Evolutionary conservation across 2,113 vertebrate species (phyloP).

Genomic region (Rhinogobius similis): DNA sequence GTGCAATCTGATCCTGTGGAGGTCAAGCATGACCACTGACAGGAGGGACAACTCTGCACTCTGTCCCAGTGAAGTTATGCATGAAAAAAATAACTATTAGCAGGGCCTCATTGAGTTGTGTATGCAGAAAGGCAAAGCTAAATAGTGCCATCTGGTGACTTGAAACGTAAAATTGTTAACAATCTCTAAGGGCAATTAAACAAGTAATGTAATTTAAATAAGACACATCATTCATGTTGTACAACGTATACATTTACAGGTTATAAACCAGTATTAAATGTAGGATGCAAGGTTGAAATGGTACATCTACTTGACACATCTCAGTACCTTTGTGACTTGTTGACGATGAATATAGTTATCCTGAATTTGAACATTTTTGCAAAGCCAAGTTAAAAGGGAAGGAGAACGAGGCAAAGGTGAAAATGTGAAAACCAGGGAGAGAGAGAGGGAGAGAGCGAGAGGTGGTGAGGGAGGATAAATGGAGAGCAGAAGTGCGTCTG

Average conservation of each 20-base stretch:
- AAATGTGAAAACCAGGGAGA: slow-evolving; percentile 40
- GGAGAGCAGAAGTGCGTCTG: slow-evolving; percentile 73
- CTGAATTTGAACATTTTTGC: slow-evolving; percentile 9
- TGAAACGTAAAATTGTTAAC: slow-evolving; percentile 42
- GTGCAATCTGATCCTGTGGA: slow-evolving; percentile 21
- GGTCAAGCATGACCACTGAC: slow-evolving; percentile 58
- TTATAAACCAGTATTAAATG: slow-evolving; percentile 17
- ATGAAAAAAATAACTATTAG: slow-evolving; percentile 33
- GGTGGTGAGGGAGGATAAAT: slow-evolving; percentile 76
- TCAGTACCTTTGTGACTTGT: slow-evolving; percentile 5
- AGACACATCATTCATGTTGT: not conserved
- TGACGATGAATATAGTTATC: not conserved
- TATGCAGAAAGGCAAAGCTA: slow-evolving; percentile 61
- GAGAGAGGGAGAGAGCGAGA: slow-evolving; percentile 41
- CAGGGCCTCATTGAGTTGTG: slow-evolving; percentile 34
- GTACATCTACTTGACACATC: slow-evolving; percentile 28
- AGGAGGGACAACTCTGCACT: slow-evolving; percentile 31
- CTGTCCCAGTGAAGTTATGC: slow-evolving; percentile 35
- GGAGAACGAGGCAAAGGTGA: slow-evolving; percentile 41
- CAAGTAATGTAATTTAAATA: slow-evolving; percentile 37
- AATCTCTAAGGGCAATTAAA: slow-evolving; percentile 35
- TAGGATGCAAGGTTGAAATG: slow-evolving; percentile 15
- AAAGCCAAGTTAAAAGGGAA: slow-evolving; percentile 4
- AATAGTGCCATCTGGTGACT: slow-evolving; percentile 78
- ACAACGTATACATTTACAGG: not conserved